Percentiles rank a stretch among this genome's conserved stretches.
Conservation (phyloP, 2,888 invertebrate species). For the Trisateles emortualis region DNA sequence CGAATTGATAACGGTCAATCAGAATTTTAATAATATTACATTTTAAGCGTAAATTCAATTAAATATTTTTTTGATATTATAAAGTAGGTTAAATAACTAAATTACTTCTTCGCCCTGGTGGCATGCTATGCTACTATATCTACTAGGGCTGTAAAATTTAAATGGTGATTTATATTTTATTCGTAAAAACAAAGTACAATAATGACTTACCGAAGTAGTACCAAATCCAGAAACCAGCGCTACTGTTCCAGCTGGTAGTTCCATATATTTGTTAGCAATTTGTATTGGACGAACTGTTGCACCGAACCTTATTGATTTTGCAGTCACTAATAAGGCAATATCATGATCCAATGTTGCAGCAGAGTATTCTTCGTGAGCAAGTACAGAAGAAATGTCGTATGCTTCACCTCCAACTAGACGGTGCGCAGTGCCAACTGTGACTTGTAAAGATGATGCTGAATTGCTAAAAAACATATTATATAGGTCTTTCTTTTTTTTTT, state of each 20-base stretch:
- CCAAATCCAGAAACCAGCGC: slow-evolving; percentile 81
- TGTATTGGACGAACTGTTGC: slow-evolving; percentile 57
- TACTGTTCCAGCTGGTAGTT: slow-evolving; percentile 61
- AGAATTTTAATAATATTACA: too few species aligned
- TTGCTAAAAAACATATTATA: slow-evolving; percentile 55
- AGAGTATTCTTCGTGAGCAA: slow-evolving; percentile 67
- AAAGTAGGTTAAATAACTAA: too few species aligned
- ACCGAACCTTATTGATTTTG: slow-evolving; percentile 59
- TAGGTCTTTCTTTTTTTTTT: not conserved
- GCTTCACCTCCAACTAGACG: slow-evolving; percentile 67
- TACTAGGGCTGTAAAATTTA: too few species aligned
- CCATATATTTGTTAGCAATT: slow-evolving; percentile 54
- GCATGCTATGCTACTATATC: too few species aligned
- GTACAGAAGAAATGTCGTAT: slow-evolving; percentile 60
- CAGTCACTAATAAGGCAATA: slow-evolving; percentile 68
- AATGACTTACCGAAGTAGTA: slow-evolving; percentile 58
- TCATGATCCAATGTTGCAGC: slow-evolving; percentile 66
- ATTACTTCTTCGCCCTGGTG: too few species aligned
- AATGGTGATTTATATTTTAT: too few species aligned
- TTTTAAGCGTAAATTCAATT: too few species aligned
- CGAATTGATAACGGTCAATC: not conserved
- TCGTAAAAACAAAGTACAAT: not conserved
- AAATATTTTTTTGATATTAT: too few species aligned
- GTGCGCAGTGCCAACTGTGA: slow-evolving; percentile 67
- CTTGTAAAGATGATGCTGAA: slow-evolving; percentile 57